phyloP scores from a whole-genome alignment of 2,797 vertebrate species.

The Sylvia borin region DNA sequence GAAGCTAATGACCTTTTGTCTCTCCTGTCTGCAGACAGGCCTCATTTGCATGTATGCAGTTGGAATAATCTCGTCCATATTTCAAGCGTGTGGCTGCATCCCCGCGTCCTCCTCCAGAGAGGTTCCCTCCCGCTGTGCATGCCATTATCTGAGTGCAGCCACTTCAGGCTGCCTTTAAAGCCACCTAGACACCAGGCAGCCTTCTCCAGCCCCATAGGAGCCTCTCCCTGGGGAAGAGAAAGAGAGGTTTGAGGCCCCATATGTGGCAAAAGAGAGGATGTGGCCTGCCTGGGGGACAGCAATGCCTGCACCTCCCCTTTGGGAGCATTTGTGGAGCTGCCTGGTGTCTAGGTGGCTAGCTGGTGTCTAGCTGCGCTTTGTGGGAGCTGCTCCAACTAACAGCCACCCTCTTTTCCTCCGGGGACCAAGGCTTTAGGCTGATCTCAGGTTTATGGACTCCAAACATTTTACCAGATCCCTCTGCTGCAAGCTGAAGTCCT shows the following conservation, averaged over 20 bases:
- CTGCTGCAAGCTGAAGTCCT: no score
- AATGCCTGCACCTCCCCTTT: accelerated
- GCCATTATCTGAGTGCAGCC: slow-evolving; percentile 18
- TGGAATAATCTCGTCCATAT: slow-evolving; percentile 64
- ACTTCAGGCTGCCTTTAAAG: slow-evolving; percentile 35
- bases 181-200: slow-evolving; percentile 20
- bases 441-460: not conserved
- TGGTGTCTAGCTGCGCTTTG: no score
- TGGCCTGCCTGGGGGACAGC: accelerated
- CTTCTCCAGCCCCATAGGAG: not conserved
- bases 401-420: not conserved
- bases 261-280: accelerated
- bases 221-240: not conserved
- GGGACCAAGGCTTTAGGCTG: not conserved
- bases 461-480: accelerated
- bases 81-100: slow-evolving; percentile 49
- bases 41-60: slow-evolving; percentile 76
- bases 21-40: slow-evolving; percentile 72
- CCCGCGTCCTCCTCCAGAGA: slow-evolving; percentile 14
- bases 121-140: slow-evolving; percentile 17
- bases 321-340: no score
- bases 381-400: not conserved
- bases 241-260: not conserved
- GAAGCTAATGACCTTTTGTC: slow-evolving; percentile 78
- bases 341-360: no score